Base-by-base conservation (phyloP, 35 echinoderm and acorn worm genomes). In the Nesometra sesokonis region DNA sequence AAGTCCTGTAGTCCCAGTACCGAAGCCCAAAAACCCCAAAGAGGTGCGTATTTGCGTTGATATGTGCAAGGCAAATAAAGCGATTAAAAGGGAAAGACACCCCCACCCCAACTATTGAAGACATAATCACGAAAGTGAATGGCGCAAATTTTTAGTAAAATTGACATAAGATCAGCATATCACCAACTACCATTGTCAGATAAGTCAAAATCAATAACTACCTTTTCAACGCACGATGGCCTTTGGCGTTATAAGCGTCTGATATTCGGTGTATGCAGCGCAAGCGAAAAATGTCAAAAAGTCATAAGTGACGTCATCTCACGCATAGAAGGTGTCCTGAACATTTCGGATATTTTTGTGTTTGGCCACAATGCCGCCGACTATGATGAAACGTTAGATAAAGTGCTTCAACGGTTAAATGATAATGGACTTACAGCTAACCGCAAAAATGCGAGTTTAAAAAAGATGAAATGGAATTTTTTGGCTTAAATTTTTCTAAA, bases 321-420 rank as follows among this genome's bases (percentile, higher is more conserved):
- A 81, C 89, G 93, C 3, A 32, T 94, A 15, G 23, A 29, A 81
- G 86, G 89, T 5, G 67, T 77, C 0, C 87, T 85, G 34, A 95
- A 92, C 32, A 89, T 95, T 52, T 89, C 90, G 11, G 93, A 95
- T 67, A 95, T 95, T 3, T 80, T 95, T 0, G 87, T 94, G 3
- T 94, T 89, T 76, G 89, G 89, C 13, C 78, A 32, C 15, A 19
- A 15, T 80, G 13, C 17, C 11, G 13, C 13, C 13, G 31, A 15
- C 13, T 90, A 94, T 84, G 77, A 89, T 35, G 37, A 32, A 34
- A 91, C 91, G 29, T 87, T 91, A 11, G 27, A 35, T 4, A 35
- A 43, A 33, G 93, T 95, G 29, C 37, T 95, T 27, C 86, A 89
- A 30, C 86, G 93, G 27, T 81, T 94, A 19, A 46, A 76, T 32